Evolutionary conservation across 92 coral and sea anemone genomes (phyloP).

Genomic region (Porites rus): DNA sequence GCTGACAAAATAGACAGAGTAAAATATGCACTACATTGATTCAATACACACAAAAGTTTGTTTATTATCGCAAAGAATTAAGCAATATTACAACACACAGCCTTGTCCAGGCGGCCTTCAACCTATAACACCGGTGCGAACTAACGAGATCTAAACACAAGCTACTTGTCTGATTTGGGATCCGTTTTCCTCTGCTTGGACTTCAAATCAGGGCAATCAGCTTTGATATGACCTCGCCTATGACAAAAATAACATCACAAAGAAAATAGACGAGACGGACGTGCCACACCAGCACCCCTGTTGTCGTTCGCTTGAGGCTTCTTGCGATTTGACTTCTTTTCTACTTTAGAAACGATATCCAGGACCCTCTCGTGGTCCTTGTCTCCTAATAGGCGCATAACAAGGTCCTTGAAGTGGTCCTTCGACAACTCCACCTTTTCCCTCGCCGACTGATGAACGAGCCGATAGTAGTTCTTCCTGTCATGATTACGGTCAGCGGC

Average conservation of each 20-base stretch:
- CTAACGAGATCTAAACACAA: too few relatives aligned
- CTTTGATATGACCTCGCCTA: not conserved
- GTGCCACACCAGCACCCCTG: not conserved
- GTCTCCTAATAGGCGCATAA: slow-evolving; percentile 35
- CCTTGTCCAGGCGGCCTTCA: too few relatives aligned
- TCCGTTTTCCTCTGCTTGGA: not conserved
- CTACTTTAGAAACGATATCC: slow-evolving; percentile 31
- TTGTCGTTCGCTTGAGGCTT: not conserved
- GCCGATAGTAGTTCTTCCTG: slow-evolving; percentile 20
- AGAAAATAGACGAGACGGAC: not conserved
- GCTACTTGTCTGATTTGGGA: too few relatives aligned
- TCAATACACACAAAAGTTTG: too few relatives aligned
- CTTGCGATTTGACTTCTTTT: not conserved
- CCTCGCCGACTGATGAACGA: slow-evolving; percentile 29
- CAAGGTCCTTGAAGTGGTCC: slow-evolving; percentile 26
- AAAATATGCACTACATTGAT: too few relatives aligned
- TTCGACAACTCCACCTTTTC: slow-evolving; percentile 15
- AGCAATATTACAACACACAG: too few relatives aligned
- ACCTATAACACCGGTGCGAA: too few relatives aligned
- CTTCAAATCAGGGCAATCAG: not conserved
- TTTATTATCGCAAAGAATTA: too few relatives aligned
- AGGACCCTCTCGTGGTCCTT: slow-evolving; percentile 37
- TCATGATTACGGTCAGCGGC: slow-evolving; percentile 32
- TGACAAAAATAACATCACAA: slow-evolving; percentile 7
- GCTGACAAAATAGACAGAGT: too few relatives aligned